Conservation (phyloP, 2,888 invertebrate species). For the Drosophila differens region DNA sequence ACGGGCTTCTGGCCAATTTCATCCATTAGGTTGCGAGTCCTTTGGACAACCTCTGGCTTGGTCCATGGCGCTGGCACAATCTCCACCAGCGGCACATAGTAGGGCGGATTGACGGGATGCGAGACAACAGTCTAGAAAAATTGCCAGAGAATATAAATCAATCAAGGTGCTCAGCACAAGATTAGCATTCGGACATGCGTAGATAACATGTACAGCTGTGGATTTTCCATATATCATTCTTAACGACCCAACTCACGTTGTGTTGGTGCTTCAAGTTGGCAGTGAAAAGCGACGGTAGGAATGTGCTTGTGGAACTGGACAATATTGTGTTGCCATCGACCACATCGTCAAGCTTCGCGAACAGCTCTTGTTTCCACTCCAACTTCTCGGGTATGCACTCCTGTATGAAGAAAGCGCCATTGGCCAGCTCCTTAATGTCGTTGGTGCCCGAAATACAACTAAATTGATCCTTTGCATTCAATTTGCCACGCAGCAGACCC, state of each 20-base stretch:
- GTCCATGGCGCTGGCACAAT: constrained; percentile 98
- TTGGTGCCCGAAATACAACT: constrained; percentile 91
- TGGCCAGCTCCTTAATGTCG: constrained; percentile 89
- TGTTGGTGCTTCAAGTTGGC: constrained; percentile 90
- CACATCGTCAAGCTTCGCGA: constrained; percentile 91
- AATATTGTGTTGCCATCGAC: constrained; percentile 92
- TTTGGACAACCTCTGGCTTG: constrained; percentile 89
- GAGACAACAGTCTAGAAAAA: constrained; percentile 87
- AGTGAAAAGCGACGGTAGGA: constrained; percentile 94
- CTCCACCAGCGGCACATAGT: constrained; percentile 97
- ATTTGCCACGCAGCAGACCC: constrained; percentile 91
- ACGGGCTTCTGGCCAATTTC: constrained; percentile 97
- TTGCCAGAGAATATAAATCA: constrained; percentile 11
- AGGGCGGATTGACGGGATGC: constrained; percentile 98
- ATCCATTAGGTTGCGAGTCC: constrained; percentile 91
- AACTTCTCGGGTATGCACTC: constrained; percentile 97
- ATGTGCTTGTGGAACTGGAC: constrained; percentile 97
- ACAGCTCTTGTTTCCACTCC: constrained; percentile 93
- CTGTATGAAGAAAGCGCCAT: constrained; percentile 93
- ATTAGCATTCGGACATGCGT: constrained; percentile 7
- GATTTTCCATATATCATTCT: not conserved
- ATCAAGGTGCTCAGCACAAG: constrained; percentile 1
- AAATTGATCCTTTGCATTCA: constrained; percentile 91
- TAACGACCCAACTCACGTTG: constrained; percentile 85
- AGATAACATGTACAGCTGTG: constrained; percentile 5